Evolutionary conservation across 1,140 invertebrate species (phyloP).

Genomic region (Ceratina japonica): DNA sequence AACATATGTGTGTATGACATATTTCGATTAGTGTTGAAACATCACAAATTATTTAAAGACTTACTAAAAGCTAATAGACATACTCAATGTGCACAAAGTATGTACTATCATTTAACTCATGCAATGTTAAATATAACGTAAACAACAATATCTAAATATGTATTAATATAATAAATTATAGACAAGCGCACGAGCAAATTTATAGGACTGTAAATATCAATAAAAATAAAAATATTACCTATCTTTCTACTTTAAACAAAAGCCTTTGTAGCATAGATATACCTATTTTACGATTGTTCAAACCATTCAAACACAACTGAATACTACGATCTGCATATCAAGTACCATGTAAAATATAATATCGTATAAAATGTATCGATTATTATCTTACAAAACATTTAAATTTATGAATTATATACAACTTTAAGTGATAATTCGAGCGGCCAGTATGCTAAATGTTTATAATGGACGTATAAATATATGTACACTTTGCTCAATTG

Average conservation of each 20-base stretch:
- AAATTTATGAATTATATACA: constrained; percentile 1
- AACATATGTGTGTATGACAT: neutral
- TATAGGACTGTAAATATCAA: too few relatives aligned
- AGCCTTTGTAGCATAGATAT: neutral
- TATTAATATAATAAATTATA: neutral
- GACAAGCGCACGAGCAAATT: neutral
- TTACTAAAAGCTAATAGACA: neutral
- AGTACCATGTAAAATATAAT: neutral
- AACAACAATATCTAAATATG: neutral
- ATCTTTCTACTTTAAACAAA: neutral
- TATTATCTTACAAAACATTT: neutral
- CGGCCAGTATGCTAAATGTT: neutral
- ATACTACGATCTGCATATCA: neutral
- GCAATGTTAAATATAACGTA: constrained; percentile 23
- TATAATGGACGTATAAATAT: constrained; percentile 16
- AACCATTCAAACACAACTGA: neutral
- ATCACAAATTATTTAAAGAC: neutral
- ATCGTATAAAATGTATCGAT: neutral
- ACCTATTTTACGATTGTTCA: neutral
- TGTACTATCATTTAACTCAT: constrained; percentile 17
- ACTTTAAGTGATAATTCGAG: neutral
- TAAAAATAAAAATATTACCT: constrained; percentile 1
- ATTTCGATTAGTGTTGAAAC: constrained; percentile 15
- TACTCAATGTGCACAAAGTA: constrained; percentile 7
- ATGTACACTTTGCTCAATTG: constrained; percentile 13